These are phyloP conservation scores for Psittacara wagleri DNA, from an alignment of 2,113 vertebrate genomes.

Conservation along the genomic window DNA sequence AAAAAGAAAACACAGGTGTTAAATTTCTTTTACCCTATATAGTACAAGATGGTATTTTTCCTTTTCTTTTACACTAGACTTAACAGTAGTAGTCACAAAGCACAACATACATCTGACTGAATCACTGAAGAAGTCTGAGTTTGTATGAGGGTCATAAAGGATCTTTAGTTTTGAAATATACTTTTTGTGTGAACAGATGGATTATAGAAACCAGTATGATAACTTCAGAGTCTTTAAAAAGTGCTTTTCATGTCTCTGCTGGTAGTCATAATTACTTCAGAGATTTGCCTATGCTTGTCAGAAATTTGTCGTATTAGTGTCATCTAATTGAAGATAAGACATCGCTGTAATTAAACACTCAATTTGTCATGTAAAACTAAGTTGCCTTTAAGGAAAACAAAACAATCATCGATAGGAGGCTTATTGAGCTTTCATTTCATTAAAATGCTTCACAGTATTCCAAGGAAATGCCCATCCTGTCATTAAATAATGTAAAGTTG, in stretches of 20 bases:
- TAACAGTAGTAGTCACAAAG: neutral
- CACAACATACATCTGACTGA: neutral
- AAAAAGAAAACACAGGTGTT: neutral
- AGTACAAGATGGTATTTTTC: neutral
- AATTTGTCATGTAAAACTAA: neutral
- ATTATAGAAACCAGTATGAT: neutral
- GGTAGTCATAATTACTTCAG: neutral
- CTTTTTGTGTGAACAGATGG: neutral
- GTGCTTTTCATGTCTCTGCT: neutral
- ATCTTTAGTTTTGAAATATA: neutral
- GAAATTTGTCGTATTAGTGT: neutral
- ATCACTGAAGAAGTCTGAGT: neutral
- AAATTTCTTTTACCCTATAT: neutral
- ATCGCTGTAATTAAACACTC: neutral
- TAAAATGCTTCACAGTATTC: neutral
- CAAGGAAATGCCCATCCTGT: neutral
- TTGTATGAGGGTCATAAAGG: neutral
- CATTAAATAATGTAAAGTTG: neutral
- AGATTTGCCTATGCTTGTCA: constrained; percentile 2
- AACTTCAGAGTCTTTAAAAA: neutral
- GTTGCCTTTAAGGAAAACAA: neutral
- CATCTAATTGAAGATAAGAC: neutral
- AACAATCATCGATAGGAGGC: neutral
- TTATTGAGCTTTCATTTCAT: neutral
- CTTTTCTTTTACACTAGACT: neutral